These are phyloP conservation scores for Blastobasis adustella DNA, from an alignment of 2,888 invertebrate genomes.

Conservation along the genomic window DNA sequence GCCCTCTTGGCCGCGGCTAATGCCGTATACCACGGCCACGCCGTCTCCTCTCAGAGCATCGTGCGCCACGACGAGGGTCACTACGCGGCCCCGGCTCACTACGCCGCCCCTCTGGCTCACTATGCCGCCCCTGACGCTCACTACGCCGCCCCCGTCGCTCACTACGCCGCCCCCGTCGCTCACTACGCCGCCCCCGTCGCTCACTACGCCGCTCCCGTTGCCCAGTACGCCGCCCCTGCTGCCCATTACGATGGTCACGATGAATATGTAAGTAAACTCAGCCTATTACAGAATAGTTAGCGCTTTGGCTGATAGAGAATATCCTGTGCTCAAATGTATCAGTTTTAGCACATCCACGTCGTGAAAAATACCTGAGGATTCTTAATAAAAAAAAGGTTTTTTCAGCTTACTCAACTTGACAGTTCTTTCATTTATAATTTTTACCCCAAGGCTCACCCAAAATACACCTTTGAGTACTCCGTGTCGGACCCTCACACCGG, in stretches of 20 bases:
- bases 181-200: conserved; percentile 28
- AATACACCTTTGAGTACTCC: conserved; percentile 66
- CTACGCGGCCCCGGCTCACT: conserved; percentile 22
- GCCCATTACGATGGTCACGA: conserved; percentile 42
- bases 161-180: conserved; percentile 22
- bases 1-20: conserved; percentile 57
- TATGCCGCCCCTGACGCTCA: conserved; percentile 18
- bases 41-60: conserved; percentile 50
- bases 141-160: conserved; percentile 8
- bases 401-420: too few species aligned
- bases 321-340: too few species aligned
- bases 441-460: conserved; percentile 41
- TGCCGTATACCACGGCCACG: conserved; percentile 49
- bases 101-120: conserved; percentile 22
- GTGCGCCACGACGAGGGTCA: conserved; percentile 45
- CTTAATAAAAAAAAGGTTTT: too few species aligned
- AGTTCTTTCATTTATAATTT: too few species aligned
- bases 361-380: too few species aligned
- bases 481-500: conserved; percentile 74
- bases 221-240: conserved; percentile 22
- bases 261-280: conserved; percentile 22
- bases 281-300: too few species aligned
- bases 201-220: conserved; percentile 21
- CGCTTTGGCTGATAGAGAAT: too few species aligned
- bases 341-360: too few species aligned